Evolutionary conservation across 2,113 vertebrate genomes (phyloP), one percentile per base, ranked within the genome.

Genomic region (Alces alces): DNA sequence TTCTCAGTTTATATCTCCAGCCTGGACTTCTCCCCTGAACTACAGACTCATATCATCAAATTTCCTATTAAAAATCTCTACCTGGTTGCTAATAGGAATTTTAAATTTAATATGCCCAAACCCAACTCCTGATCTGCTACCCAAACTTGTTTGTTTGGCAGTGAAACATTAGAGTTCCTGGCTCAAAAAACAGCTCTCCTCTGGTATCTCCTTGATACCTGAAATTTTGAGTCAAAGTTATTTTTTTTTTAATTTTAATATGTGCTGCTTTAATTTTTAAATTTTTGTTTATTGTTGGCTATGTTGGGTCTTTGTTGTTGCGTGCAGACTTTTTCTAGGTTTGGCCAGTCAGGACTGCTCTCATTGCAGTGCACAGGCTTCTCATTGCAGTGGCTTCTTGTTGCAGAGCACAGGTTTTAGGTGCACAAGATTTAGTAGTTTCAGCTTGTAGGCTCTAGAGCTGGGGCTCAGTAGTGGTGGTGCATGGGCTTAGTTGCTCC

Each of bases 31-130:
- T 57, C 6, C 14, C 55, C 15, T 79, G 85, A 89, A 55, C 25
- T 58, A 61, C 36, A 43, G 70, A 76, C 43, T 60, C 43, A 57
- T 28, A 90, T 36, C 21, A 36, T 84, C 76, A 84, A 73, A 14
- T 21, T 94, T 86, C 80, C 50, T 90, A 83, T 84, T 96, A 61
- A 88, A 84, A 95, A 86, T 90, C 16, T 83, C 86, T 15, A 58
- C 25, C 25, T 92, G 33, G 86, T 15, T 86, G 70, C 21, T 79
- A 64, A 76, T 39, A 45, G 11, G 43, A 86, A 94, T 57, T 76
- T 64, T 33, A 84, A 45, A 82, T 95, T 88, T 93, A 47, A 89
- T 57, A 33, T 61, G 55, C 39, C 61, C 66, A 94, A 92, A 61
- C 57, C 19, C 43, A 95, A 61, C 25, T 95, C 58, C 36, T 92